Evolutionary conservation across 1,140 invertebrate genomes (phyloP), one percentile per base, ranked within the genome.

Genomic region (Leptopilina boulardi): DNA sequence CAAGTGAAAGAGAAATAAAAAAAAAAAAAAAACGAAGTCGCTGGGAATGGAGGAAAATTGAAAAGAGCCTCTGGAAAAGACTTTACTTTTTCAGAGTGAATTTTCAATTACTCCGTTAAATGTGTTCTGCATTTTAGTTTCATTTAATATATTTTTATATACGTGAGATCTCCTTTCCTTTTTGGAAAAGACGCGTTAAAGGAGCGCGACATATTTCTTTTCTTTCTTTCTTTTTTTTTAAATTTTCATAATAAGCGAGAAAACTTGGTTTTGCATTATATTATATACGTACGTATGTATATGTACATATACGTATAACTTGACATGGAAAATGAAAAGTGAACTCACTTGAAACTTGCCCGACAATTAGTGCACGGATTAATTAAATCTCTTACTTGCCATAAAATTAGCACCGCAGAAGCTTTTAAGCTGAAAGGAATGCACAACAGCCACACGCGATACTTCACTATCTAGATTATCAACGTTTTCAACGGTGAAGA

Each of bases 51-150:
- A 59, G 23, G 0, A 21, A 11, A 21, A 26, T 59, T 56, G 56
- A 26, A 59, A 59, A 59, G 23, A 59, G 13, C 21, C 10, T 13
- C 56, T 26, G 11, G 10, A 59, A 59, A 59, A 26, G 11, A 21
- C 21, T 30, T 26, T 59, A 59, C 21, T 9, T 6, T 66, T 9
- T 11, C 59, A n/a, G 26, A 66, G 26, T 13, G 26, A 30, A 66
- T 66, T 30, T 66, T 66, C 59, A 66, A 66, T 66, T 66, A 66
- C 26, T 66, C 59, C 15, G 13, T 66, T 66, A 66, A 66, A 66
- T 66, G n/a, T 23, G 59, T 66, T 66, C 26, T 66, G 26, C 59
- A 30, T 30, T 66, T 30, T 23, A 66, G 59, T 66, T 13, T 34
- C 26, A 66, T 15, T n/a, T 66, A 30, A 34, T 66, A 34, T 66